phyloP scores from a whole-genome alignment of 2,113 vertebrate species.

The Saguinus imperator region DNA sequence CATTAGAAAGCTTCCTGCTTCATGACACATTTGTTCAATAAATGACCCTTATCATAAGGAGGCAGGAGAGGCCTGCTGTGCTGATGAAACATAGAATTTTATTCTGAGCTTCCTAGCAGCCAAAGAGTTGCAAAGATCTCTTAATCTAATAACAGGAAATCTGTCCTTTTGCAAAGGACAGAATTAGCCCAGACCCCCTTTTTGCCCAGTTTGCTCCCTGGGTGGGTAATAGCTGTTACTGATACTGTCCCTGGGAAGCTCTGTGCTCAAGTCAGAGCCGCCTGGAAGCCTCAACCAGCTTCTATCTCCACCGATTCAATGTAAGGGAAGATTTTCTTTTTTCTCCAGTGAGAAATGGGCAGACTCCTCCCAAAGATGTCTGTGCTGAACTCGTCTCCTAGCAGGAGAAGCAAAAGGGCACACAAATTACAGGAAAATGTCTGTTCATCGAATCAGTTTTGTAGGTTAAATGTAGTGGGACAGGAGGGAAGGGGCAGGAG shows the following conservation, averaged over 20 bases:
- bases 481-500: not conserved
- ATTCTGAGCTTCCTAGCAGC: not conserved
- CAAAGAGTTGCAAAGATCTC: not conserved
- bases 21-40: not conserved
- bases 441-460: conserved; percentile 6
- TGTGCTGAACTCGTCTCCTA: conserved; percentile 17
- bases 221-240: not conserved
- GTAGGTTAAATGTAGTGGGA: not conserved
- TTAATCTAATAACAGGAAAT: conserved; percentile 25
- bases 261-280: not conserved
- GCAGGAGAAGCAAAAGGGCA: not conserved
- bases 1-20: not conserved
- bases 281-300: not conserved
- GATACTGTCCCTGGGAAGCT: not conserved
- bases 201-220: not conserved
- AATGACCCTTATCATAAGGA: not conserved
- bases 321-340: not conserved
- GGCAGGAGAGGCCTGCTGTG: not conserved
- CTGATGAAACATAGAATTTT: not conserved
- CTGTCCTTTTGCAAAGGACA: not conserved
- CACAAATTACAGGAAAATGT: not conserved
- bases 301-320: not conserved
- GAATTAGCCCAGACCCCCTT: not conserved
- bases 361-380: not conserved
- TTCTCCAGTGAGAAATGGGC: not conserved